Evolutionary conservation across 2,888 invertebrate genomes (phyloP), one percentile per base, ranked within the genome.

Genomic region (Hypomecis punctinalis): DNA sequence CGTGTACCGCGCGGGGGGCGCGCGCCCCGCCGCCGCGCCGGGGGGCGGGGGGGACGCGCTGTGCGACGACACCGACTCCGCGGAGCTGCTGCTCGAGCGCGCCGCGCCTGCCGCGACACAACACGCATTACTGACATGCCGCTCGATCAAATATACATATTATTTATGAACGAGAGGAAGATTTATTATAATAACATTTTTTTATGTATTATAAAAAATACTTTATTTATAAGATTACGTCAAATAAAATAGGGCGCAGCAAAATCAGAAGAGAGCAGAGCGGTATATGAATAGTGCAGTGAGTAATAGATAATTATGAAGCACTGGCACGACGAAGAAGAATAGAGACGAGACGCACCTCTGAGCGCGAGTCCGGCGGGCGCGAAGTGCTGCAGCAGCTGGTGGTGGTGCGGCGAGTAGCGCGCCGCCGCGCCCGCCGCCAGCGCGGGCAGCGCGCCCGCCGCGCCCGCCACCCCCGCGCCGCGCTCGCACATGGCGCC

Each of bases 11-110:
- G 11, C 42, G 52, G 23, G 40, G 42, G 35, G 10, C 40, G 23
- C 46, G 48, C 59, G 45, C 11, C 37, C 54, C 53, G 47, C 39
- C 46, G 43, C 23, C 54, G 62, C 9, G 48, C 67, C 40, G 48
- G 56, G 58, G 52, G 52, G 23, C 46, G 84, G 88, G 51, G 83
- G 94, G 75, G 79, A 95, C 91, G 81, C 95, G 92, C 84, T 79
- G 75, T 75, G 80, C 75, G 90, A 90, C 39, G 95, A 95, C 75
- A 97, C 96, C 0, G 97, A 97, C 91, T 98, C 97, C 76, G 96
- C 96, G 23, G 97, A 97, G 91, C 97, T 97, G 87, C 97, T 86
- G 85, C 86, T 85, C 73, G 86, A 87, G 54, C 87, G 85, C 0
- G 70, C 80, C 49, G 67, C 80, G 11, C 81, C 76, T 76, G 49